Evolutionary conservation across 2,797 vertebrate genomes (phyloP), one percentile per base, ranked within the genome.

Genomic region (Spea hammondii): DNA sequence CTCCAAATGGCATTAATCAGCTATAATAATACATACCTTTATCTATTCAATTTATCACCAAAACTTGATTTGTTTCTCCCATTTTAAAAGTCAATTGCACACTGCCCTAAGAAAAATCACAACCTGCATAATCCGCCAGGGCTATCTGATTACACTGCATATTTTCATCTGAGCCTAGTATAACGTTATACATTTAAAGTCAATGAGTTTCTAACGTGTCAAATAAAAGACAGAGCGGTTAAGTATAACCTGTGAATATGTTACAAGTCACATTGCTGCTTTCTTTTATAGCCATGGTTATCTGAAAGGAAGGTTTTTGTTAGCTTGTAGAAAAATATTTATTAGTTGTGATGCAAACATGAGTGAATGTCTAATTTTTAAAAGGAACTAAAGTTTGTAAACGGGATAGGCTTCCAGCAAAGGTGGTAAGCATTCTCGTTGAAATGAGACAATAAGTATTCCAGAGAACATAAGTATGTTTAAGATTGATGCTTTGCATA

Each of bases 181-280:
- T 67, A 46, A 77, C 65, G 72, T 65, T 57, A 70, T 60, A 59
- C 6, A 70, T 80, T 80, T 59, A 10, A 65, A 57, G 79, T 72
- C 69, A 81, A 68, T 81, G 68, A 81, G 74, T 81, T 72, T 81
- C 68, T 57, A 49, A 71, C 57, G 72, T 51, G 50, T 73, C 66
- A 80, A 51, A 71, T 48, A 65, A 46, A 70, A 70, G 66, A 80
- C 74, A 53, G 69, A 55, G 57, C 72, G 49, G 72, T 70, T 17
- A 70, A 55, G 78, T 59, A 65, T 66, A 62, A 78, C 48, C n/a
- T 70, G 51, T 75, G 65, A 80, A 80, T 75, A 69, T 55, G 59
- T 80, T 70, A 75, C 72, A 59, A 74, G 45, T 70, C 48, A 53
- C 51, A 53, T 2, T 53, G 51, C 51, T 53, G 6, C 51, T 53